A percentile compares a stretch with the other conserved stretches of the same genome.
phyloP scores from a whole-genome alignment of 1,140 invertebrate species.

The Drosophila bifasciata region DNA sequence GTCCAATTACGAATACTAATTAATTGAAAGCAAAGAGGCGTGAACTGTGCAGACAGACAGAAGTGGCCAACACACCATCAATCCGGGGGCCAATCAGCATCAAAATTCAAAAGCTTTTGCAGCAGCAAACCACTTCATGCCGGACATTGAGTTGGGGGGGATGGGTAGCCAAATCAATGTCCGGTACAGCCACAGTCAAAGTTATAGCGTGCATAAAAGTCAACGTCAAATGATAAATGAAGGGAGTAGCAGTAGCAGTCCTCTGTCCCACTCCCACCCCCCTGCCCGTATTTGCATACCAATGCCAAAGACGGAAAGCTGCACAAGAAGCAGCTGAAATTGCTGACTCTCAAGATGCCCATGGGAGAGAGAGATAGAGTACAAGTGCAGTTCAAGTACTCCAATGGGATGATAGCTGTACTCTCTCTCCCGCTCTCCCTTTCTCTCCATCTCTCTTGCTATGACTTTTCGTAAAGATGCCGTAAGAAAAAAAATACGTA shows the following conservation, averaged over 20 bases:
- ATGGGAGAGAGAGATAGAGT: neutral
- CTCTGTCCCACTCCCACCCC: no score
- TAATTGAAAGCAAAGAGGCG: slow-evolving; percentile 60
- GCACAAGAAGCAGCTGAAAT: no score
- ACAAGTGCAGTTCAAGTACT: slow-evolving; percentile 13
- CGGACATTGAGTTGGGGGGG: no score
- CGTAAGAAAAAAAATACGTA: slow-evolving; percentile 42
- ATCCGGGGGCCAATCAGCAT: slow-evolving; percentile 29
- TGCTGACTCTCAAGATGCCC: no score
- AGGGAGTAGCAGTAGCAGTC: no score
- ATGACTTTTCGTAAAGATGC: slow-evolving; percentile 28
- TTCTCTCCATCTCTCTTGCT: slow-evolving; percentile 41
- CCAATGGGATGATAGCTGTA: slow-evolving; percentile 11
- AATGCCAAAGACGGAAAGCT: slow-evolving; percentile 4
- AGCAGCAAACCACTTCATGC: neutral
- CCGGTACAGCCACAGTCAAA: slow-evolving; percentile 41
- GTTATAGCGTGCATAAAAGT: slow-evolving; percentile 73
- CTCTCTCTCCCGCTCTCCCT: slow-evolving; percentile 39
- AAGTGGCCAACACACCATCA: slow-evolving; percentile 10
- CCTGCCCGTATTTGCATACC: no score
- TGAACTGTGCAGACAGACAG: slow-evolving; percentile 3
- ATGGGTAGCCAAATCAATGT: slow-evolving; percentile 73
- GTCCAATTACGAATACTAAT: slow-evolving; percentile 65
- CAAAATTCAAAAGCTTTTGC: slow-evolving; percentile 13
- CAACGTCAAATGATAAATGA: slow-evolving; percentile 70